These are phyloP conservation scores for Silvanus unidentatus DNA, from an alignment of 2,888 invertebrate species.

Conservation along the genomic window DNA sequence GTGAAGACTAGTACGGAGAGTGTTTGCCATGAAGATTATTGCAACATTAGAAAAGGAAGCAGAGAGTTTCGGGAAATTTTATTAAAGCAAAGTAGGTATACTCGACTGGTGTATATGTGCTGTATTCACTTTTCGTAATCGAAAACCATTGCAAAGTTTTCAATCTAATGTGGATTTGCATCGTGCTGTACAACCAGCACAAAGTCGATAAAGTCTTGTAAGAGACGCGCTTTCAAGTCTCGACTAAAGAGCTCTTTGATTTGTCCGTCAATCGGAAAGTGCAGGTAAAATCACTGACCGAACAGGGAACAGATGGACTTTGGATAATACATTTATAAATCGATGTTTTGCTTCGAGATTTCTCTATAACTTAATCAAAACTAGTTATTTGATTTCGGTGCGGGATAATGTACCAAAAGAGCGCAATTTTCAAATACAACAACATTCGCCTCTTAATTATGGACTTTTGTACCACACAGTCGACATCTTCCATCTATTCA, in stretches of 20 bases:
- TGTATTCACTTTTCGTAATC: neutral
- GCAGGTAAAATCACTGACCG: slow-evolving; percentile 2
- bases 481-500: no score
- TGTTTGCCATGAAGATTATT: no score
- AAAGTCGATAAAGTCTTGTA: neutral
- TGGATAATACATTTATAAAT: neutral
- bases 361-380: neutral
- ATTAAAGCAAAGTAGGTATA: neutral
- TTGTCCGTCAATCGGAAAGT: neutral
- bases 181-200: neutral
- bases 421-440: no score
- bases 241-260: neutral
- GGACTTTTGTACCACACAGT: no score
- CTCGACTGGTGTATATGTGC: no score
- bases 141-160: neutral
- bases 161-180: slow-evolving; percentile 3
- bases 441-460: no score
- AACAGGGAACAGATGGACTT: neutral
- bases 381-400: neutral
- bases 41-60: no score
- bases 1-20: no score
- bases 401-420: neutral
- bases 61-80: no score
- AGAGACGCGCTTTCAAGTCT: neutral
- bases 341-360: no score